Base-by-base conservation (phyloP, 2,113 vertebrate species). In the Neogobius melanostomus region DNA sequence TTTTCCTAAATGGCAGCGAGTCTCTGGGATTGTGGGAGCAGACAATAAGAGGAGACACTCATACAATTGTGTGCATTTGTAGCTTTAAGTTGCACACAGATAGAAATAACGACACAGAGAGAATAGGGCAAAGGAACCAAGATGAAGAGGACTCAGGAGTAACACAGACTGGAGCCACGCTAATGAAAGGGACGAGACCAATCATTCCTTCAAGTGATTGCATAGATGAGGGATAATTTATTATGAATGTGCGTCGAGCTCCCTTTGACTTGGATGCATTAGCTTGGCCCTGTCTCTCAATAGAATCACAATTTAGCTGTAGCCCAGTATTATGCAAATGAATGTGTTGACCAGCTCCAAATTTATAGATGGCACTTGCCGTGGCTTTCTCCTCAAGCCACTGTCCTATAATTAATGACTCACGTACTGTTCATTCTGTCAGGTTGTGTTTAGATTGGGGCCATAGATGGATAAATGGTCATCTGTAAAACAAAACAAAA, bases 161-260 rank as follows among this genome's bases (percentile, higher is more conserved):
- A 59, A 78, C 72, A 76, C 11, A 68, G 76, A 81, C 64, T 71
- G 69, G 72, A 62, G 70, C 72, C 71, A 70, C 54, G 45, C 79
- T 83, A 85, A 87, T 86, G 79, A 86, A 76, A 68, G 73, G 76
- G 78, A 79, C 67, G 74, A 85, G 80, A 81, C 79, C 82, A 85
- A 88, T 90, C 76, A 86, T 82, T 84, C 84, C 71, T 84, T 84
- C 76, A 83, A 88, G 85, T 86, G 86, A 90, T 87, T 87, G 80
- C 79, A 83, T 66, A 83, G 86, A 87, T 85, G 80, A 80, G 78
- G 75, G 82, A 86, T 84, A 81, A 85, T 87, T 84, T 87, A 85
- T 90, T 86, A 84, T 78, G 65, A 86, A 89, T 87, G 82, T 81
- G 81, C 63, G 73, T 75, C 75, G 73, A 64, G 79, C 77, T 78